Conservation (phyloP, 2,888 invertebrate species). For the Suillia variegata region DNA sequence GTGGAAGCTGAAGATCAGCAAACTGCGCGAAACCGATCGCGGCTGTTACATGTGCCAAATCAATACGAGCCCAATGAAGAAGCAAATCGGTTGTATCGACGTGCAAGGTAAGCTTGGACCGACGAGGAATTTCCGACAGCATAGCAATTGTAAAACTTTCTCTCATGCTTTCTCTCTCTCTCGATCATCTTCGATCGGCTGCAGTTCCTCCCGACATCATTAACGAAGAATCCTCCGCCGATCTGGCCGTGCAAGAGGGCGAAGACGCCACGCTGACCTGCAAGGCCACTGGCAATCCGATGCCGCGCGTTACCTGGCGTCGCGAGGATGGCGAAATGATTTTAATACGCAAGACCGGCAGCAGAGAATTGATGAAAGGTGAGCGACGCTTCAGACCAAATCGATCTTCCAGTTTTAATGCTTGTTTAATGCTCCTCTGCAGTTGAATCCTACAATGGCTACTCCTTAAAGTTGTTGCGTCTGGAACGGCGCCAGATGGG, state of each 20-base stretch:
- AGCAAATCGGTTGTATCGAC: constrained; percentile 85
- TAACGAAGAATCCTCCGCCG: constrained; percentile 76
- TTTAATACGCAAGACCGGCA: constrained; percentile 64
- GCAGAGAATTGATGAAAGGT: constrained; percentile 61
- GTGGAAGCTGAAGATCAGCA: constrained; percentile 85
- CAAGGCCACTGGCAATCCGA: constrained; percentile 79
- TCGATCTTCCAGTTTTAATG: neutral
- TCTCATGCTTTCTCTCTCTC: neutral
- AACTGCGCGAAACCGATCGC: constrained; percentile 79
- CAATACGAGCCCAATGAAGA: constrained; percentile 86
- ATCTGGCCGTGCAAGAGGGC: constrained; percentile 79
- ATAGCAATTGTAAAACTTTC: neutral
- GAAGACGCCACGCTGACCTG: constrained; percentile 78
- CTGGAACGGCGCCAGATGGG: constrained; percentile 90
- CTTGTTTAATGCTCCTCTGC: constrained; percentile 20
- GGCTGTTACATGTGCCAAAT: constrained; percentile 94
- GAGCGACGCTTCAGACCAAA: constrained; percentile 16
- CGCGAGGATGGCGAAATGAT: constrained; percentile 75
- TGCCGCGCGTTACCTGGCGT: constrained; percentile 79
- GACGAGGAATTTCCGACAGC: neutral
- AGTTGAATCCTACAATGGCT: constrained; percentile 80
- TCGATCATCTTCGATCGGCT: too few species aligned
- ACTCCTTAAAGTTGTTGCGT: constrained; percentile 74
- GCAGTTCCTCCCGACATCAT: constrained; percentile 83
- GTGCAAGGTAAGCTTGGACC: constrained; percentile 79